Evolutionary conservation across 2,113 vertebrate species (phyloP).

Genomic region (Pyrgilauda ruficollis): DNA sequence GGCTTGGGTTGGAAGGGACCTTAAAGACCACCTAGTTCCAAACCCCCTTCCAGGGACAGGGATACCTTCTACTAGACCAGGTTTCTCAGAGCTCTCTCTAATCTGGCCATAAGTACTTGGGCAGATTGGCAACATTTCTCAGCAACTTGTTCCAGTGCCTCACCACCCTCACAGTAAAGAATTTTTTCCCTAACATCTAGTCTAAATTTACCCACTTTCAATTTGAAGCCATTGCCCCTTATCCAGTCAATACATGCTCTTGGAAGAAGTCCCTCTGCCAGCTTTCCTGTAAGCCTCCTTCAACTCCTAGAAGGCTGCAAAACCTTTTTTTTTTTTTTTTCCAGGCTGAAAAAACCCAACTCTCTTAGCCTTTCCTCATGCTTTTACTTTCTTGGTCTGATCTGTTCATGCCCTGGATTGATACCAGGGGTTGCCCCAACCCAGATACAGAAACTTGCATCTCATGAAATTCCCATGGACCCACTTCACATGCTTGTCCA

Average conservation of each 20-base stretch:
- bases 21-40: not conserved
- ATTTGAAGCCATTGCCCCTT: not conserved
- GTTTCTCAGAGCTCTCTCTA: not conserved
- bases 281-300: not conserved
- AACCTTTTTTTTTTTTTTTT: not conserved
- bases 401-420: not conserved
- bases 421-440: not conserved
- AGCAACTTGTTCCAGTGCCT: not conserved
- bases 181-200: not conserved
- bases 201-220: not conserved
- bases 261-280: not conserved
- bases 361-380: not conserved
- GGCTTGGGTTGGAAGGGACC: not conserved
- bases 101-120: too few species aligned
- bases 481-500: not conserved
- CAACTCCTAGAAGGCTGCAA: not conserved
- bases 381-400: not conserved
- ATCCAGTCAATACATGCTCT: accelerated
- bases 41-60: not conserved
- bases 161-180: not conserved
- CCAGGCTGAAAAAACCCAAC: not conserved
- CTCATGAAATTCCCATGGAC: not conserved
- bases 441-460: not conserved
- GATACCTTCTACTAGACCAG: not conserved
- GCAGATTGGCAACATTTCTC: not conserved